Evolutionary conservation across 2,888 invertebrate genomes (phyloP), one percentile per base, ranked within the genome.

Genomic region (Allacma fusca): DNA sequence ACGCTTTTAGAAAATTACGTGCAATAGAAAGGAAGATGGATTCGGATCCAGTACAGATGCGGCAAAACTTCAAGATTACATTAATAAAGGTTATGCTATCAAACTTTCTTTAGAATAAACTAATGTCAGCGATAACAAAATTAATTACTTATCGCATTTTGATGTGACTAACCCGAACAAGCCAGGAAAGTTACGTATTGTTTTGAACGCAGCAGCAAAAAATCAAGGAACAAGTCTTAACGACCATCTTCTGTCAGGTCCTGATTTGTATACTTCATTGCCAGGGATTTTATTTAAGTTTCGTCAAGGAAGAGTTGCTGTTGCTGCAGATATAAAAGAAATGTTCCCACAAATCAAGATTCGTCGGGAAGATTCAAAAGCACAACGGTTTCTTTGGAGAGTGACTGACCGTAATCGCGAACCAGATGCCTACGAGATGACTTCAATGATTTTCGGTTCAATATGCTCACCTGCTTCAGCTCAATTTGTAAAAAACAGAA

Each of bases 361-460:
- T 13, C 67, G 67, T 0, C 28, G 34, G 0, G 64, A 74, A 5
- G 81, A 82, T 29, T 57, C 34, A 9, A n/a, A 26, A 13, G 65
- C 79, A 40, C 80, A 80, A 23, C 70, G 79, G 0, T 81, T 79
- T 59, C 62, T 79, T 12, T 82, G 79, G 79, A 69, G 82, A 28
- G 75, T 71, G 21, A 73, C 68, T 24, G 76, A 78, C 21, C 16
- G 69, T 1, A n/a, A 16, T n/a, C 24, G 44, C n/a, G 40, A 50
- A 0, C 77, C 74, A 1, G 62, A 75, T 0, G 44, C 34, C 0
- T 77, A 29, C 21, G 77, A 44, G 19, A 81, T 82, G 80, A 57
- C 19, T 0, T 69, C 69, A 7, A 75, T 78, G 67, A 76, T 76
- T 13, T 82, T 82, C 65, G 80, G 81, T 12, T 29, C 67, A 7